These are phyloP conservation scores for Aythya fuligula DNA, from an alignment of 2,797 vertebrate species.

Conservation along the genomic window DNA sequence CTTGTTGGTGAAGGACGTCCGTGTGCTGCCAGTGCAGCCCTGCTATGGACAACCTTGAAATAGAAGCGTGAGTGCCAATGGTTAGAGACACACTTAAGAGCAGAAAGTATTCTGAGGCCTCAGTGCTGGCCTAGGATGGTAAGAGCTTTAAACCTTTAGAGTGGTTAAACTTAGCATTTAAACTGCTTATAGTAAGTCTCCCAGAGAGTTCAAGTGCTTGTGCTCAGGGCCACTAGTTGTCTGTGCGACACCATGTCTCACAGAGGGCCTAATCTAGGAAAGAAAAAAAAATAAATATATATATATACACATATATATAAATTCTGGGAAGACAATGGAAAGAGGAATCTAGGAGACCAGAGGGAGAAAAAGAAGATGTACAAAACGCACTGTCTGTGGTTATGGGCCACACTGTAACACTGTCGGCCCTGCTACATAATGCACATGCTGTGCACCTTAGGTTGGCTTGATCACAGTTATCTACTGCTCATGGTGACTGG, in stretches of 20 bases:
- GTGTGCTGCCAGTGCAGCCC: neutral
- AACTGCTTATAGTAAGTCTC: neutral
- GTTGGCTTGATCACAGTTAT: rapidly evolving
- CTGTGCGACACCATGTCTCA: neutral
- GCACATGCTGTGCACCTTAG: neutral
- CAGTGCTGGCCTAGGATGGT: neutral
- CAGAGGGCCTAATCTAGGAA: neutral
- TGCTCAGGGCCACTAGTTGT: neutral
- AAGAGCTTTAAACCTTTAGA: neutral
- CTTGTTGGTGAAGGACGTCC: neutral
- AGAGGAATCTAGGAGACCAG: neutral
- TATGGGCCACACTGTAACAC: neutral
- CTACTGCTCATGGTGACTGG: neutral
- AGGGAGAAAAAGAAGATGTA: neutral
- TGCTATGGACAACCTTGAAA: neutral
- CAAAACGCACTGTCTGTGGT: neutral
- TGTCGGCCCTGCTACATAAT: neutral
- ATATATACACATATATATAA: neutral
- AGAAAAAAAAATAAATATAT: neutral
- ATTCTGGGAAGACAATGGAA: rapidly evolving
- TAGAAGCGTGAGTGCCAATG: neutral
- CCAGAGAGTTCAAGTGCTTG: neutral
- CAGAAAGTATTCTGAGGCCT: neutral
- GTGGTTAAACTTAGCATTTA: neutral
- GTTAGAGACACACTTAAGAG: neutral